These are phyloP conservation scores for Oithona nana DNA, from an alignment of 2,888 invertebrate species.

Conservation along the genomic window DNA sequence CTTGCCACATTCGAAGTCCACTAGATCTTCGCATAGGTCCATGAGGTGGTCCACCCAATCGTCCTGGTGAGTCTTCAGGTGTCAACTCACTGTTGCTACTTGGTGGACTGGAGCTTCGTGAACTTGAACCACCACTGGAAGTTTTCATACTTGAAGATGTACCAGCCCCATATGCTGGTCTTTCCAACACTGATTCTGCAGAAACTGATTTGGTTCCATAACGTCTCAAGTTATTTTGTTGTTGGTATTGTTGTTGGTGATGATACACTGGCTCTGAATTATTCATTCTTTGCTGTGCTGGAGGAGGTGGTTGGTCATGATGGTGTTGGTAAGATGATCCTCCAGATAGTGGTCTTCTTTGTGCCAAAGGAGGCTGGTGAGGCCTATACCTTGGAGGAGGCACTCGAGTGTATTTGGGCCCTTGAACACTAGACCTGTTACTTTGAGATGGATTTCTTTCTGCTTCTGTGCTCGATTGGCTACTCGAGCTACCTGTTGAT, in stretches of 20 bases:
- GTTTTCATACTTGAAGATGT: neutral
- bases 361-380: neutral
- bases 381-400: neutral
- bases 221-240: neutral
- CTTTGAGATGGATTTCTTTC: no score
- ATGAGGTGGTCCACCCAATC: neutral
- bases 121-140: neutral
- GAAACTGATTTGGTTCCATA: constrained; percentile 1
- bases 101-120: neutral
- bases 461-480: neutral
- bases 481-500: neutral
- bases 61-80: neutral
- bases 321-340: neutral
- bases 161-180: neutral
- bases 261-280: neutral
- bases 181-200: constrained; percentile 3
- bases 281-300: neutral
- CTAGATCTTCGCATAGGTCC: neutral
- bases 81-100: neutral
- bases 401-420: neutral
- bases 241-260: neutral
- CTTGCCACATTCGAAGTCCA: neutral
- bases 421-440: neutral
- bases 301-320: neutral
- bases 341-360: neutral